These are phyloP conservation scores for Tenthredo distinguenda DNA, from an alignment of 2,888 invertebrate species.

Conservation along the genomic window DNA sequence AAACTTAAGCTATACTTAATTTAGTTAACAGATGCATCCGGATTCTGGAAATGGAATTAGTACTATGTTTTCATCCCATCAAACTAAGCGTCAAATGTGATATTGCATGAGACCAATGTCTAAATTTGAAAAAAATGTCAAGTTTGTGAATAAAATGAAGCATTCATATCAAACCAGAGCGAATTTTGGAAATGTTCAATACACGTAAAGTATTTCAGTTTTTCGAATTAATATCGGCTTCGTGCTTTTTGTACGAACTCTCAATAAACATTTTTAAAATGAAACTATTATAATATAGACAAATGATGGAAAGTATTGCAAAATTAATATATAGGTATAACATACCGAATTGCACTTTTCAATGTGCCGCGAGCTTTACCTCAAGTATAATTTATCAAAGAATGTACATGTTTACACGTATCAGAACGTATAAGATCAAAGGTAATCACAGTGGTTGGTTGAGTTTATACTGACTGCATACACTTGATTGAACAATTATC, in stretches of 20 bases:
- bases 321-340: conserved; percentile 16
- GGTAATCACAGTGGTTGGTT: conserved; percentile 13
- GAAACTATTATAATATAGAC: not conserved
- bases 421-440: not conserved
- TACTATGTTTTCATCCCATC: not conserved
- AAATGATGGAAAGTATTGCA: not conserved
- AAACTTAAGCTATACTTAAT: conserved; percentile 12
- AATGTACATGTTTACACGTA: conserved; percentile 1
- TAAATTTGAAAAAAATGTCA: not conserved
- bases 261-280: not conserved
- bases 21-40: conserved; percentile 16
- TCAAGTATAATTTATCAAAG: not conserved
- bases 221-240: not conserved
- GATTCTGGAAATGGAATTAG: not conserved
- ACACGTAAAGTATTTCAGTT: not conserved
- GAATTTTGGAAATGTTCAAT: not conserved
- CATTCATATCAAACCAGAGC: not conserved
- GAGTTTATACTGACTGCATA: not conserved
- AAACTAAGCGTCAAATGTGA: not conserved
- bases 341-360: conserved; percentile 12
- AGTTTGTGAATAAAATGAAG: not conserved
- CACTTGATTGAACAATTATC: conserved; percentile 22
- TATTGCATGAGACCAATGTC: not conserved
- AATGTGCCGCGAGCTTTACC: not conserved
- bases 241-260: not conserved